phyloP scores from a whole-genome alignment of 2,113 vertebrate genomes.

The Catharus fuscescens region DNA sequence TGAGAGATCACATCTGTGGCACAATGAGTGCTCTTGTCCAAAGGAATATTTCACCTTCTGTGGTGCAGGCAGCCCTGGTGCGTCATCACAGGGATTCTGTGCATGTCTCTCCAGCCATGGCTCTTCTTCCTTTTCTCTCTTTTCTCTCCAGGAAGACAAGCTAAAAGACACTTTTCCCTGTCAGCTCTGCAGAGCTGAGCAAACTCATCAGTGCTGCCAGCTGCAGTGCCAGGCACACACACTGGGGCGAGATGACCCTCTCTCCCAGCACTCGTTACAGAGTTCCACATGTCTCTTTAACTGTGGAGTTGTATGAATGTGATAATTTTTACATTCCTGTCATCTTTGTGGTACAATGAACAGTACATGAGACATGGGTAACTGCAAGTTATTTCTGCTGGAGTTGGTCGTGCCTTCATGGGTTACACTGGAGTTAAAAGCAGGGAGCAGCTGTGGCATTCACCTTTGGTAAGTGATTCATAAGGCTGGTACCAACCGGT shows the following conservation, averaged over 20 bases:
- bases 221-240: fast-evolving
- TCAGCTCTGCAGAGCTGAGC: neutral
- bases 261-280: neutral
- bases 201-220: neutral
- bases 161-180: neutral
- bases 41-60: neutral
- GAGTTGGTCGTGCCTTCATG: fast-evolving
- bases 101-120: fast-evolving
- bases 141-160: neutral
- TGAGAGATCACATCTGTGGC: neutral
- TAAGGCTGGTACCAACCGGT: neutral
- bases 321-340: constrained; percentile 29
- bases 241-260: neutral
- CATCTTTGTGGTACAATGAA: neutral
- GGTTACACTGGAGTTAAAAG: neutral
- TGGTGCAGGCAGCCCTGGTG: neutral
- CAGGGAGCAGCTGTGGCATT: neutral
- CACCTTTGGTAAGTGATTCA: neutral
- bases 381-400: neutral
- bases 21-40: neutral
- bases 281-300: neutral
- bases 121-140: neutral
- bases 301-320: fast-evolving
- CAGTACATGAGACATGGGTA: neutral
- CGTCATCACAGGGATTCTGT: neutral